Evolutionary conservation across 2,888 invertebrate species (phyloP), one percentile per base, ranked within the genome.

Genomic region (Gari tellinella): DNA sequence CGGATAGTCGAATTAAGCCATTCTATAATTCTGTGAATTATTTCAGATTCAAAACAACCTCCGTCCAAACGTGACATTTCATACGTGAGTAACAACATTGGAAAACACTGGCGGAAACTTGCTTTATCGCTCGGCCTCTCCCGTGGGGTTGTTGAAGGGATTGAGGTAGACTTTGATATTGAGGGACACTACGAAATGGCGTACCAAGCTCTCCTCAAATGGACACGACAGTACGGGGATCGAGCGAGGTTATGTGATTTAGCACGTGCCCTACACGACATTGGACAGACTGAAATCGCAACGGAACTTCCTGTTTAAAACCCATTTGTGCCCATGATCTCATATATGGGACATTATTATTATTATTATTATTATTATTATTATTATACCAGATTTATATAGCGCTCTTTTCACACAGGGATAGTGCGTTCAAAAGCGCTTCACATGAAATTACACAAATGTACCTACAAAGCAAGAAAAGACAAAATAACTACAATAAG

Each of bases 101-200:
- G 70, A 8, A 58, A 45, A 41, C 41, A 53, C 10, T 75, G 75
- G 75, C 62, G 58, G 40, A 48, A 43, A 12, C 55, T 75, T 2
- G 75, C 37, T 17, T 31, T 37, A 8, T 38, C 51, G 0, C 62
- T 75, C n/a, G 70, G 70, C 15, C n/a, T 66, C 1, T 56, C 53
- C 25, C 25, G 58, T 19, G 66, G 66, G 7, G 23, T 48, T 19
- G 37, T 70, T 10, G 75, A 75, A 23, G 25, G 51, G 1, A 67
- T 75, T 15, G 70, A 70, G 40, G 38, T 62, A 14, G 75, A 75
- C 48, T 75, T 26, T 53, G 49, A 48, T 37, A 37, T 57, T 1
- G 75, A 75, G 17, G 75, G 75, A 15, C 38, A 57, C n/a, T 75
- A 70, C 48, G 75, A 75, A 48, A 75, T 75, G 75, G 57, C 70